phyloP scores from a whole-genome alignment of 2,113 vertebrate species.

The Phalacrocorax aristotelis region DNA sequence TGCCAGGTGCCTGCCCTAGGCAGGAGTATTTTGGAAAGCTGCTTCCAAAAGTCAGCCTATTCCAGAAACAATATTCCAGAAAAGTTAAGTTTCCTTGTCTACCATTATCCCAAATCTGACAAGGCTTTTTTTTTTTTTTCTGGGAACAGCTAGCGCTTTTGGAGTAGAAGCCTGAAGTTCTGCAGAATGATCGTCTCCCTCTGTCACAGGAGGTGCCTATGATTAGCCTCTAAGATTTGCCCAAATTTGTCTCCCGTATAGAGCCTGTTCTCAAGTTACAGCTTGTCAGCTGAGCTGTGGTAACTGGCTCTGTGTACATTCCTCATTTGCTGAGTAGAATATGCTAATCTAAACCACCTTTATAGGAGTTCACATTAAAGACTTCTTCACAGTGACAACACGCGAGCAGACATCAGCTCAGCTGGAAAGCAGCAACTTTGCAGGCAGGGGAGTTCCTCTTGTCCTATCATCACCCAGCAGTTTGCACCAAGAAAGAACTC shows the following conservation, averaged over 20 bases:
- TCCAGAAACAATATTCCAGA: neutral
- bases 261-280: neutral
- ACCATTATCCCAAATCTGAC: neutral
- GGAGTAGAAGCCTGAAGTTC: neutral
- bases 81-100: neutral
- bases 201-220: neutral
- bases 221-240: slow-evolving; percentile 16
- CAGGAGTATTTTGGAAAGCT: neutral
- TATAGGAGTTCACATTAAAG: neutral
- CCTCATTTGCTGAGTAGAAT: neutral
- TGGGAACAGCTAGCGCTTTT: neutral
- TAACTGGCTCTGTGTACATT: neutral
- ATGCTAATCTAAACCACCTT: slow-evolving; percentile 38
- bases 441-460: neutral
- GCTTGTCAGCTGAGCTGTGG: slow-evolving; percentile 36
- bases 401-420: neutral
- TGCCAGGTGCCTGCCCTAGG: neutral
- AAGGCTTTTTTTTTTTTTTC: neutral
- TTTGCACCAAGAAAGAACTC: neutral
- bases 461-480: neutral
- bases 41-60: neutral
- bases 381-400: neutral
- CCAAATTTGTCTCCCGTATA: neutral
- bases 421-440: neutral
- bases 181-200: neutral